A percentile compares a stretch with the other conserved stretches of the same genome.
phyloP scores from a whole-genome alignment of 2,888 invertebrate species.

The Autographa gamma region DNA sequence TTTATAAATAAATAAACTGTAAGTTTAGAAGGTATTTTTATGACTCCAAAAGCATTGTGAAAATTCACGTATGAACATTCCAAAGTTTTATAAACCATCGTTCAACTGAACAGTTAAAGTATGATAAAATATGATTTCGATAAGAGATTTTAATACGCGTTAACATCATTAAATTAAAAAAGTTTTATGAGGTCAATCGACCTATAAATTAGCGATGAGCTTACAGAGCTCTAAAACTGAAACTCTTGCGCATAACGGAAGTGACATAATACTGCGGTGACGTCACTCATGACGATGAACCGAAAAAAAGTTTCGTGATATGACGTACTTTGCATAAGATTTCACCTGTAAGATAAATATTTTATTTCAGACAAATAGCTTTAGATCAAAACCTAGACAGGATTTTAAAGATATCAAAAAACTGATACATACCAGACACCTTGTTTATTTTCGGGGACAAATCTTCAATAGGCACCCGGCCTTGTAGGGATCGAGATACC shows the following conservation, averaged over 20 bases:
- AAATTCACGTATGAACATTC: not conserved
- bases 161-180: constrained; percentile 40
- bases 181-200: constrained; percentile 50
- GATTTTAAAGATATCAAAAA: too few relatives aligned
- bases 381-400: too few relatives aligned
- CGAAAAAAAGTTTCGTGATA: not conserved
- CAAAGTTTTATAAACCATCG: constrained; percentile 20
- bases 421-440: too few relatives aligned
- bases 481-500: too few relatives aligned
- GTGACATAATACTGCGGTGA: constrained; percentile 51
- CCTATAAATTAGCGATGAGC: constrained; percentile 48
- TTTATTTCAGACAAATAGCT: not conserved
- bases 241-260: constrained; percentile 60
- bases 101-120: constrained; percentile 20
- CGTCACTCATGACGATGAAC: constrained; percentile 40
- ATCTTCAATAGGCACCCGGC: too few relatives aligned
- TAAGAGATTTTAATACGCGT: constrained; percentile 26
- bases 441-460: too few relatives aligned
- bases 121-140: constrained; percentile 26
- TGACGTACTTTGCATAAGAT: not conserved
- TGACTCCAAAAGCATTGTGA: not conserved
- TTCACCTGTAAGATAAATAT: not conserved
- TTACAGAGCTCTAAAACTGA: constrained; percentile 51
- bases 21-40: constrained; percentile 7
- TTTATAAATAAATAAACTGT: constrained; percentile 6